Evolutionary conservation across 2,113 vertebrate species (phyloP), one percentile per base, ranked within the genome.

Genomic region (Perognathus longimembris): DNA sequence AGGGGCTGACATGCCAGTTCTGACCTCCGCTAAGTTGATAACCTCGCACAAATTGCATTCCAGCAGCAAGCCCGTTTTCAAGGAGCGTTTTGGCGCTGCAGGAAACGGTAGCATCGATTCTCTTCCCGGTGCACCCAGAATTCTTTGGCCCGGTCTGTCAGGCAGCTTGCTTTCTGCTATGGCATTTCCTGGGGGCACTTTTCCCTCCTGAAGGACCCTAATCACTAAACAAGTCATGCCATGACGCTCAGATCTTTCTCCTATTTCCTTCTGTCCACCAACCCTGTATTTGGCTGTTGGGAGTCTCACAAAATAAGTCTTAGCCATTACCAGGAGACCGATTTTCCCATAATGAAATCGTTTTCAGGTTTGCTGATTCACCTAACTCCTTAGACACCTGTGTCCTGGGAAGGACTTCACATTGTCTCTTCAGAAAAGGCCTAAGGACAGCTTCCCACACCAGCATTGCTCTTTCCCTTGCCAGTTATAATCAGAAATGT

Each of bases 371-470:
- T 24, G 22, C 45, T 36, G 20, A 9, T 71, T 45, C 10, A 0
- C 6, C 1, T 1, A 30, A 36, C 14, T n/a, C 42, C 36, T 57
- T 2, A 7, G 54, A 34, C 30, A 5, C 1, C 34, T 36, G 6
- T 36, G 6, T 24, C 21, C 7, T 10, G 0, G 10, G 12, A 2
- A 6, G n/a, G 40, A 9, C 34, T 17, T 66, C 20, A 20, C 5
- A 7, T 17, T 17, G 6, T 69, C 40, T 66, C 22, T 40, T 5
- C 7, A 1, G 17, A 32, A 63, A 77, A 59, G 64, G 8, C 9
- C 17, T 22, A 0, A 4, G 0, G 7, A 1, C 1, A 20, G 24
- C 57, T 7, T 7, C 21, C 3, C 7, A 0, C 1, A 0, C 15
- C 75, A 59, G 73, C 26, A 57, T 59, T 15, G 14, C 15, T 45